phyloP scores from a whole-genome alignment of 2,888 invertebrate species.

The Meteorus cinctellus region DNA sequence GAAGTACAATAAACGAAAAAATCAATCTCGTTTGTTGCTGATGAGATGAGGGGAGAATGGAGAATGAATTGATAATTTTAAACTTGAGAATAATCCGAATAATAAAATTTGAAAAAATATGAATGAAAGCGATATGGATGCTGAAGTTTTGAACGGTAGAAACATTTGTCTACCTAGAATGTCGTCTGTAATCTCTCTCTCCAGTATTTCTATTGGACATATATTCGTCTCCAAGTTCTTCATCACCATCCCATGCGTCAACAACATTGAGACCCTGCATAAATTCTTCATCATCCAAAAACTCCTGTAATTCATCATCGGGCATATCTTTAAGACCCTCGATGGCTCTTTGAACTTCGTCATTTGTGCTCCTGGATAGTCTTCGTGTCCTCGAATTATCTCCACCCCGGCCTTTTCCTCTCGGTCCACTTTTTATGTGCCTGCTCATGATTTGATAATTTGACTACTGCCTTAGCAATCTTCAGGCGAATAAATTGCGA shows the following conservation, averaged over 20 bases:
- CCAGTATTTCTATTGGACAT: constrained; percentile 27
- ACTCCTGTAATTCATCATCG: constrained; percentile 67
- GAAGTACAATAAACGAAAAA: neutral
- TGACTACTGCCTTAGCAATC: too few species aligned
- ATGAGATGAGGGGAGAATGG: neutral
- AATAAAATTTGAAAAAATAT: constrained; percentile 2
- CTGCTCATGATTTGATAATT: neutral
- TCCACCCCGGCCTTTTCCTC: neutral
- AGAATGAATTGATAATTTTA: constrained; percentile 16
- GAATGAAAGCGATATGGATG: neutral
- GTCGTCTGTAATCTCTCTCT: constrained; percentile 39
- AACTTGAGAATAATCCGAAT: constrained; percentile 9
- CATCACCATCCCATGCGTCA: constrained; percentile 70
- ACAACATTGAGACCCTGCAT: constrained; percentile 67
- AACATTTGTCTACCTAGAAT: constrained; percentile 47
- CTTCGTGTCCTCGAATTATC: constrained; percentile 7
- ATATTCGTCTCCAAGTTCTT: constrained; percentile 49
- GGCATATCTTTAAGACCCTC: constrained; percentile 65
- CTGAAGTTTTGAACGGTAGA: neutral
- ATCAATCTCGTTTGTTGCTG: neutral
- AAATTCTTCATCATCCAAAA: constrained; percentile 67
- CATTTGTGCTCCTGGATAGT: constrained; percentile 52
- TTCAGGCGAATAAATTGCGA: neutral
- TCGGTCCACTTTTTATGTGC: constrained; percentile 23
- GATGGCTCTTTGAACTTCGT: constrained; percentile 64